phyloP scores from a whole-genome alignment of 2,797 vertebrate genomes.

The Pseudocheirus occidentalis region DNA sequence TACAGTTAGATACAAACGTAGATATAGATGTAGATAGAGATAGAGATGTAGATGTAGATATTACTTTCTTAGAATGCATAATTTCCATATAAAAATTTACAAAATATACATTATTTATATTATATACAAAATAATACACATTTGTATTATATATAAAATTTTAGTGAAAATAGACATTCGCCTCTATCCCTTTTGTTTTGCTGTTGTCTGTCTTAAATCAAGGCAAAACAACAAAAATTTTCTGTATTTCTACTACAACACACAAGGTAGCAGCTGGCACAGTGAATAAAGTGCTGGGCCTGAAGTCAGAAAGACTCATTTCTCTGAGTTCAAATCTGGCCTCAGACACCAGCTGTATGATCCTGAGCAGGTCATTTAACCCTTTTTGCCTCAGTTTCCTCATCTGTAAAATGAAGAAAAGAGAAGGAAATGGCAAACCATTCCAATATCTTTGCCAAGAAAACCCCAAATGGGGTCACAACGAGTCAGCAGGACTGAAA shows the following conservation, averaged over 20 bases:
- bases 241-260: neutral
- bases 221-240: neutral
- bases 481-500: neutral
- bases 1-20: no score
- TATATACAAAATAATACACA: no score
- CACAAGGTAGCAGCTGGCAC: neutral
- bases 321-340: neutral
- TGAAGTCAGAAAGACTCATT: neutral
- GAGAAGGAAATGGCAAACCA: neutral
- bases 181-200: neutral
- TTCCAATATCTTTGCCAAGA: neutral
- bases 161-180: neutral
- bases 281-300: neutral
- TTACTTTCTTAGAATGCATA: neutral
- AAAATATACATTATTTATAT: no score
- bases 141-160: neutral
- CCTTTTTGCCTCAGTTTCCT: neutral
- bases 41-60: no score
- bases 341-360: neutral
- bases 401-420: neutral
- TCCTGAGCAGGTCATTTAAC: neutral
- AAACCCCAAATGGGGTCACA: neutral
- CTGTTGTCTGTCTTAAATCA: neutral
- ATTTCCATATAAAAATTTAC: neutral
- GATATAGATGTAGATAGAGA: no score